Evolutionary conservation across 2,888 invertebrate genomes (phyloP), one percentile per base, ranked within the genome.

Genomic region (Clitarchus hookeri): DNA sequence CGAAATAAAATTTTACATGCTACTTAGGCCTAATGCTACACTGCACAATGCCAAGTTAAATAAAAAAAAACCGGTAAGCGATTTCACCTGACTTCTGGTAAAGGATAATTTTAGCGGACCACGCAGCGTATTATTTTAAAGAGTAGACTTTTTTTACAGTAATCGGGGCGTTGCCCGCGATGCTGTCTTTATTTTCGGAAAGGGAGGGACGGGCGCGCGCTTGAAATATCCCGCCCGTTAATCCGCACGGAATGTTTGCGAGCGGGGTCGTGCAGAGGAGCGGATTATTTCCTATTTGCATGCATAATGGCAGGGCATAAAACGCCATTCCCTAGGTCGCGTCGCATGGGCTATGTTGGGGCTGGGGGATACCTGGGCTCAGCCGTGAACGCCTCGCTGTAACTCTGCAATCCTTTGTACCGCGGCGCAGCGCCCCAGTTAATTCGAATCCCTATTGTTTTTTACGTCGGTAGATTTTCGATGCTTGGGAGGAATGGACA

Each of bases 231-330:
- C 65, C 65, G 11, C 8, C n/a, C 65, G 48, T n/a, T 65, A 65
- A 65, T 65, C 65, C 65, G 13, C 65, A 19, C n/a, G 13, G n/a
- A 65, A 65, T 65, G 65, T 65, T 65, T 19, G 19, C 65, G 23
- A 65, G 65, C 19, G 65, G 12, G 13, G 65, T n/a, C 65, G 13
- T 48, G 11, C 65, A 9, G n/a, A 8, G n/a, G 65, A 65, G 65
- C 65, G n/a, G 65, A 65, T 65, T 65, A 65, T 65, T n/a, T 65
- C 65, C 65, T 65, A 65, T 65, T 65, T 65, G 65, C 65, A 65
- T 65, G 65, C 65, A 65, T 65, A 65, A 65, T 65, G 65, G 65
- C 65, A 9, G 23, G 65, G 65, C 65, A 23, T 65, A 65, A 65
- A 19, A 23, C 65, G 6, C 65, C 16, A 6, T 19, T 48, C 48